Evolutionary conservation across 2,888 invertebrate species (phyloP).

Genomic region (Campoletis raptor): DNA sequence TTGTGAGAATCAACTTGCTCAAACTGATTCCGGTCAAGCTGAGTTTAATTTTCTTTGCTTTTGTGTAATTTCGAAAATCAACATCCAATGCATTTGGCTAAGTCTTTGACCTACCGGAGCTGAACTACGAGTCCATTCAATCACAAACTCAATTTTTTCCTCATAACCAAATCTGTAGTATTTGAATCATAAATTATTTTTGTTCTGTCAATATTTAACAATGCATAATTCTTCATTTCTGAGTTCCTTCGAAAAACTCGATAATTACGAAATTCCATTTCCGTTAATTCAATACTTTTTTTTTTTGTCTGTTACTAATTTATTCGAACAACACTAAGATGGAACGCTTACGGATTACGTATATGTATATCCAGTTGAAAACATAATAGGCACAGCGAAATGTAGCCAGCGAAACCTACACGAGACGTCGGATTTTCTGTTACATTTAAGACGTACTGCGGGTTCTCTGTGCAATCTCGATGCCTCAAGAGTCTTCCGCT

Average conservation of each 20-base stretch:
- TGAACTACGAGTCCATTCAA: neutral
- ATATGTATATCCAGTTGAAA: slow-evolving; percentile 49
- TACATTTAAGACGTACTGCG: slow-evolving; percentile 62
- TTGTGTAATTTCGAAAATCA: neutral
- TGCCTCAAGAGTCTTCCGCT: slow-evolving; percentile 20
- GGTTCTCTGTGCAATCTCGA: slow-evolving; percentile 39
- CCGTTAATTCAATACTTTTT: neutral
- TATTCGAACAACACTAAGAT: slow-evolving; percentile 10
- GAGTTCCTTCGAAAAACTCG: neutral
- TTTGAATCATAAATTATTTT: no score
- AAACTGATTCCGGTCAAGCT: neutral
- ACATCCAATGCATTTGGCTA: neutral
- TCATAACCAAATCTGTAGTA: neutral
- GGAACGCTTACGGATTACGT: slow-evolving; percentile 4
- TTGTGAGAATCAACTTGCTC: neutral
- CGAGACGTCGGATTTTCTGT: slow-evolving; percentile 47
- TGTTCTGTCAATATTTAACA: no score
- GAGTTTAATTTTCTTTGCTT: neutral
- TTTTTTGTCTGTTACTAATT: slow-evolving; percentile 3
- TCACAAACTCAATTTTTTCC: neutral
- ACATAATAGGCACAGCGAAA: slow-evolving; percentile 57
- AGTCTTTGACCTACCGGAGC: neutral
- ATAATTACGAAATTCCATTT: neutral
- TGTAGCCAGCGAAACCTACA: slow-evolving; percentile 28
- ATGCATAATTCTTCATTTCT: neutral